Percentiles rank a stretch among this genome's conserved stretches.
Conservation (phyloP, 2,113 vertebrate species). For the Acrocephalus kingi region DNA sequence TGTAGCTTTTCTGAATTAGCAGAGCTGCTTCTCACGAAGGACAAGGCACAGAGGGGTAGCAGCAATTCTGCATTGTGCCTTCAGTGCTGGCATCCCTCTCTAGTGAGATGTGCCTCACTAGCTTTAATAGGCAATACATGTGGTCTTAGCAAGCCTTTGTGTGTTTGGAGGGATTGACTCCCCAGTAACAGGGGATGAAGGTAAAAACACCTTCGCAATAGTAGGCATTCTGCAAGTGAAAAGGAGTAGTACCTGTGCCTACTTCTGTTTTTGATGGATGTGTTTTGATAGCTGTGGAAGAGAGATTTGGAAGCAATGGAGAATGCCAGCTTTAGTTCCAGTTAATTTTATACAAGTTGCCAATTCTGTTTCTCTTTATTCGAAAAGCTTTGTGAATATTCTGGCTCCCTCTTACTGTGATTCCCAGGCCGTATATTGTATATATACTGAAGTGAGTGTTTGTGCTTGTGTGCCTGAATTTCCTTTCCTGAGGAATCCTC, state of each 20-base stretch:
- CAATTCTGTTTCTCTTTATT: neutral
- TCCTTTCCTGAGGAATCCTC: neutral
- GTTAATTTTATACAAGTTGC: neutral
- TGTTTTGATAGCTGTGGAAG: neutral
- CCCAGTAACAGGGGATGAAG: rapidly evolving
- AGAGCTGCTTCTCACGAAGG: neutral
- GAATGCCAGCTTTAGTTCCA: neutral
- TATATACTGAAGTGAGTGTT: neutral
- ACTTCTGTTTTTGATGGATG: neutral
- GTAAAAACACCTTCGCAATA: neutral
- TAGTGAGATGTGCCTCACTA: neutral
- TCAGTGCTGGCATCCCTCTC: neutral
- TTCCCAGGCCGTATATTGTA: neutral
- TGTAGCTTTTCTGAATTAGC: neutral
- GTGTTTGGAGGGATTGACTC: neutral
- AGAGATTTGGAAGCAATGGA: neutral
- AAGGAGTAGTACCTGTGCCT: neutral
- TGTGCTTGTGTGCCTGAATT: neutral
- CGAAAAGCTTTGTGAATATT: neutral
- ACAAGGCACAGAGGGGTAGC: neutral
- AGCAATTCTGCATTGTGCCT: neutral
- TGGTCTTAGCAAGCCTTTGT: neutral
- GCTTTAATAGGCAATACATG: neutral
- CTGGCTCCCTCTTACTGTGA: neutral
- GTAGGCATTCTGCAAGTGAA: neutral